These are phyloP conservation scores for Leucozona laternaria DNA, from an alignment of 2,888 invertebrate genomes.

Conservation along the genomic window DNA sequence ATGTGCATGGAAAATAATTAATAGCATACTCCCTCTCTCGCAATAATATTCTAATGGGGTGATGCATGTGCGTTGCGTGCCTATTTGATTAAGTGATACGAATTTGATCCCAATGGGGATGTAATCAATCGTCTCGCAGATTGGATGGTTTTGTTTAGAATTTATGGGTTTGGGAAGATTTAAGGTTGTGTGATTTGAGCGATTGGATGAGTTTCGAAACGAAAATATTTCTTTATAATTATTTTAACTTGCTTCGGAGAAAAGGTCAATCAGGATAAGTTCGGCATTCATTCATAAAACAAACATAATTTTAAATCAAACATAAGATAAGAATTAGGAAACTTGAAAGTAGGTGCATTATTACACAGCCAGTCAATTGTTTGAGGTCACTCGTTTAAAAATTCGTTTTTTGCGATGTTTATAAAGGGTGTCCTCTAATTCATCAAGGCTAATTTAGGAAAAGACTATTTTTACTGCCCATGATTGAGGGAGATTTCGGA, in stretches of 20 bases:
- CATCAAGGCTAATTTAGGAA: too few species aligned
- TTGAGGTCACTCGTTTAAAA: too few species aligned
- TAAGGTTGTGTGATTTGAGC: background rate
- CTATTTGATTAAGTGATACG: constrained; percentile 74
- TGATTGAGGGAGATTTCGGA: too few species aligned
- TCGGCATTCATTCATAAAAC: too few species aligned
- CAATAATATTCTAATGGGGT: background rate
- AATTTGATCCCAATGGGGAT: constrained; percentile 68
- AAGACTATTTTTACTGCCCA: too few species aligned
- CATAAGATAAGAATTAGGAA: too few species aligned
- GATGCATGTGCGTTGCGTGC: constrained; percentile 58
- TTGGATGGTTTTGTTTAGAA: constrained; percentile 62
- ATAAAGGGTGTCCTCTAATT: too few species aligned
- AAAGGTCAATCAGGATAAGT: background rate
- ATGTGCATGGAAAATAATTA: constrained; percentile 73
- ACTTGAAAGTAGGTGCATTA: too few species aligned
- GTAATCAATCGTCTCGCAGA: constrained; percentile 72
- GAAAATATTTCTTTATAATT: background rate
- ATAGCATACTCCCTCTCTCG: constrained; percentile 42
- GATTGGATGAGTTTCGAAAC: background rate
- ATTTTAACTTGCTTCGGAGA: background rate
- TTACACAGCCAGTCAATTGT: too few species aligned
- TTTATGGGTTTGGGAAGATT: constrained; percentile 53
- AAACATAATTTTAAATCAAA: too few species aligned
- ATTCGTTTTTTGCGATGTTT: too few species aligned